These are phyloP conservation scores for Tautogolabrus adspersus DNA, from an alignment of 2,113 vertebrate genomes.

Conservation along the genomic window DNA sequence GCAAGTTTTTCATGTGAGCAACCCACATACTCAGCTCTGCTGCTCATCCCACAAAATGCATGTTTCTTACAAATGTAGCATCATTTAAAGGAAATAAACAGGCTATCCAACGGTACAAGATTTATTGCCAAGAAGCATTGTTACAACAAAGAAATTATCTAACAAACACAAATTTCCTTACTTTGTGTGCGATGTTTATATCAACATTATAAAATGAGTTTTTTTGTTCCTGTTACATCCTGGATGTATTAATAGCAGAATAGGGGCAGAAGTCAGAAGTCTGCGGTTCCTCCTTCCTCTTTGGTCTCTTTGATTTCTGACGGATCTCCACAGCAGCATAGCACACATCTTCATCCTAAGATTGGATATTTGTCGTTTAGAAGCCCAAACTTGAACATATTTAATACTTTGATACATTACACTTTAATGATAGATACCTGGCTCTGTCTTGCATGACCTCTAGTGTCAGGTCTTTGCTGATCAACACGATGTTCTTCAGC, in stretches of 20 bases:
- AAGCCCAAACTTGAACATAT: not conserved
- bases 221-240: not conserved
- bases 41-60: not conserved
- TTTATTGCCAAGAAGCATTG: too few relatives aligned
- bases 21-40: too few relatives aligned
- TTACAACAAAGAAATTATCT: too few relatives aligned
- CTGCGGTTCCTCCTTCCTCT: constrained; percentile 20
- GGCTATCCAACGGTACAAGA: too few relatives aligned
- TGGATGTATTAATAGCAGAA: constrained; percentile 32
- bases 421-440: not conserved
- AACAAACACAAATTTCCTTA: too few relatives aligned
- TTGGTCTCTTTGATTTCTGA: constrained; percentile 35
- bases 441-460: not conserved
- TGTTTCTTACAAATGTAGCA: constrained; percentile 4
- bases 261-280: constrained; percentile 50
- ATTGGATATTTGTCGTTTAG: constrained; percentile 13
- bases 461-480: not conserved
- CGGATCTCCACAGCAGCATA: constrained; percentile 49
- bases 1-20: too few relatives aligned
- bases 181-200: too few relatives aligned
- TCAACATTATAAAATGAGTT: too few relatives aligned
- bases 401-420: not conserved
- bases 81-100: too few relatives aligned
- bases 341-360: constrained; percentile 52
- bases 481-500: constrained; percentile 8